Evolutionary conservation across 2,888 invertebrate genomes (phyloP).

Genomic region (Agrochola litura): DNA sequence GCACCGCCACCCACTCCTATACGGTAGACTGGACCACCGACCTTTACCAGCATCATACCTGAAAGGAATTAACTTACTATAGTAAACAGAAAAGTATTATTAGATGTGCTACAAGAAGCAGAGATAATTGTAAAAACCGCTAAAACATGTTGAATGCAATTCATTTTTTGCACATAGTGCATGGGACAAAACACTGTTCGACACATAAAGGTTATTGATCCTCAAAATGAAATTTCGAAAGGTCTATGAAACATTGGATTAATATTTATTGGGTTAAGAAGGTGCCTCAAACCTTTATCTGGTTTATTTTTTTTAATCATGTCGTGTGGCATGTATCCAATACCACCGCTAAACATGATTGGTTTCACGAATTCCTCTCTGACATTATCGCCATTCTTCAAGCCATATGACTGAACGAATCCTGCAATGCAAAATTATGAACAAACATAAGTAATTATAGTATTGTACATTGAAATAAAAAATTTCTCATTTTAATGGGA

Average conservation of each 20-base stretch:
- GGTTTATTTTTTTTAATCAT: constrained; percentile 95
- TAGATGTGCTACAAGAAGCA: neutral
- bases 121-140: neutral
- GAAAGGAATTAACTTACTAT: constrained; percentile 14
- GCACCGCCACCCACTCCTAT: constrained; percentile 99
- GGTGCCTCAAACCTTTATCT: constrained; percentile 90
- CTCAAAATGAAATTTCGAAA: constrained; percentile 3
- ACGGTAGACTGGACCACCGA: constrained; percentile 99
- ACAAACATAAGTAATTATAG: neutral
- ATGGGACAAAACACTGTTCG: neutral
- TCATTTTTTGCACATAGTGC: neutral
- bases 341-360: constrained; percentile 99
- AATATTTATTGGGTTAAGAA: too few relatives aligned
- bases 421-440: constrained; percentile 87
- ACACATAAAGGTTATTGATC: neutral
- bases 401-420: constrained; percentile 97
- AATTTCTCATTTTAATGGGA: neutral
- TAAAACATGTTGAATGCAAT: neutral
- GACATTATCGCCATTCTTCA: constrained; percentile 91
- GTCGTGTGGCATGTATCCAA: constrained; percentile 96
- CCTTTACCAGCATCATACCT: constrained; percentile 97
- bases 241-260: neutral
- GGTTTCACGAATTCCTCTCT: constrained; percentile 99
- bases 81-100: neutral
- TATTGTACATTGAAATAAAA: neutral